These are phyloP conservation scores for Callinectes sapidus DNA, from an alignment of 2,888 invertebrate genomes.

Conservation along the genomic window DNA sequence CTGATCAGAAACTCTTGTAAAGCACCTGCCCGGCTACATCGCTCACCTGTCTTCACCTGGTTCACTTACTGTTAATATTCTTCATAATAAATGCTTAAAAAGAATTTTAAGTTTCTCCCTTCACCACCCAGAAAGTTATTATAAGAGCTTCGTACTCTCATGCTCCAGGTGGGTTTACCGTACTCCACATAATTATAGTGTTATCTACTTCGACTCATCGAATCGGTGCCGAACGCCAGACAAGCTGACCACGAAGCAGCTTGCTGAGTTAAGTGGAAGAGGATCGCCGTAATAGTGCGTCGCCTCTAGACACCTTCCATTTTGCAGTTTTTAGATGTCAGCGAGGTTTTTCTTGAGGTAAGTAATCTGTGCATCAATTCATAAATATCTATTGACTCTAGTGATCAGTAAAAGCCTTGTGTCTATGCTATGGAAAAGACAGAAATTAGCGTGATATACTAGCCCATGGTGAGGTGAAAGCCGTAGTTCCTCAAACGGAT, in stretches of 20 bases:
- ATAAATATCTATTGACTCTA: not conserved
- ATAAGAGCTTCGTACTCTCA: not conserved
- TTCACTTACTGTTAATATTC: conserved; percentile 33
- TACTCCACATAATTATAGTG: not conserved
- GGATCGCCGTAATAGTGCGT: not conserved
- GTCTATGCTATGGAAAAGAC: not conserved
- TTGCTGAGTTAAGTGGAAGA: not conserved
- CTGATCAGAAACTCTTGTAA: conserved; percentile 18
- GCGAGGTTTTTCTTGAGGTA: not conserved
- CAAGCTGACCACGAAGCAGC: not conserved
- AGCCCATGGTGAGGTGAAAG: not conserved
- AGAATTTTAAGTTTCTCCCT: not conserved
- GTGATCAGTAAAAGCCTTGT: not conserved
- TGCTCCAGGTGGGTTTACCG: not conserved
- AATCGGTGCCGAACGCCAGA: not conserved
- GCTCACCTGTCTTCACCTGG: conserved; percentile 14
- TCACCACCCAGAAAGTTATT: not conserved
- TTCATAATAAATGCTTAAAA: conserved; percentile 28
- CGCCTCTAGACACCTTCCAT: not conserved
- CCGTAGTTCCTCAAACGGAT: not conserved
- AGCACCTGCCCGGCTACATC: conserved; percentile 27
- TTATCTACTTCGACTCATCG: not conserved
- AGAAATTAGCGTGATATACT: not conserved
- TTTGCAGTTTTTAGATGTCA: not conserved
- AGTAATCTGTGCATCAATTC: not conserved